phyloP scores from a whole-genome alignment of 1,140 invertebrate genomes.

The Musca domestica region DNA sequence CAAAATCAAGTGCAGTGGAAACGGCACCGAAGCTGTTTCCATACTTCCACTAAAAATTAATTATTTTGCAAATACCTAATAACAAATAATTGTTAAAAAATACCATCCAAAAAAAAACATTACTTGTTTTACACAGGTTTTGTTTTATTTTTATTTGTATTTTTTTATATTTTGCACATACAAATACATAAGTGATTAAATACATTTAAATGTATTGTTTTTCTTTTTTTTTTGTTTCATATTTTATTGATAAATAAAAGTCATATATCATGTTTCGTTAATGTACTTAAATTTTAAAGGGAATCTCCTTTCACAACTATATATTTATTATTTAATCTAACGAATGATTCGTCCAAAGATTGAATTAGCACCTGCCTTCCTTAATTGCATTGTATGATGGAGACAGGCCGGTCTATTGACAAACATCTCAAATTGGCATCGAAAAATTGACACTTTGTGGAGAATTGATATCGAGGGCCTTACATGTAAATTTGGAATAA shows the following conservation, averaged over 20 bases:
- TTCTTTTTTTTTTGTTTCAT: neutral
- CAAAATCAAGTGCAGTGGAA: no score
- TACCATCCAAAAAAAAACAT: no score
- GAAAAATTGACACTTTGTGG: constrained; percentile 8
- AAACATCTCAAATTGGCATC: neutral
- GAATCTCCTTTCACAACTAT: neutral
- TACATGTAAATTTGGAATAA: neutral
- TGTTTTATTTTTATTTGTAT: neutral
- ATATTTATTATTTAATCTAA: neutral
- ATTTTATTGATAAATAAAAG: neutral
- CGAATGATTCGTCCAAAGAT: neutral
- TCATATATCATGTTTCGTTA: neutral
- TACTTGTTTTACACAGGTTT: no score
- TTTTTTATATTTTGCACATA: constrained; percentile 10
- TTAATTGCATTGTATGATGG: neutral
- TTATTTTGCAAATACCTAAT: no score
- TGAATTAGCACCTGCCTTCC: neutral
- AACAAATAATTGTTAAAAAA: no score
- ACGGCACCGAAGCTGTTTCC: no score
- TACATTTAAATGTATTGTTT: neutral
- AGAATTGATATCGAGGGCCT: constrained; percentile 6
- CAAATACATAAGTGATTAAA: constrained; percentile 14
- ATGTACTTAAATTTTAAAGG: neutral
- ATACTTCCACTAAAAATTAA: no score
- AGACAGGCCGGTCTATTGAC: neutral